Evolutionary conservation across 92 coral and sea anemone genomes (phyloP), one percentile per base, ranked within the genome.

Genomic region (Bergia puertoricense): DNA sequence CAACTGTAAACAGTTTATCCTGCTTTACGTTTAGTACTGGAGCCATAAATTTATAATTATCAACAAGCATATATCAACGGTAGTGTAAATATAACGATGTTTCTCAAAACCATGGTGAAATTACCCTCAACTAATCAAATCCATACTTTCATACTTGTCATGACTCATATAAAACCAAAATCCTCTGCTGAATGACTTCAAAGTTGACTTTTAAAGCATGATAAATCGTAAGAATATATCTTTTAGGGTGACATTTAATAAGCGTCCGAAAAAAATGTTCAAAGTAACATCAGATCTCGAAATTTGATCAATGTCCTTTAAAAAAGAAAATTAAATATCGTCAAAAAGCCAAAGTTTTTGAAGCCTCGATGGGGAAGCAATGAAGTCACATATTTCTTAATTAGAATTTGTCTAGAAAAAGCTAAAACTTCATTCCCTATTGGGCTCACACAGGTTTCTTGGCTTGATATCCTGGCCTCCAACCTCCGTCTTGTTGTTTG

Each of bases 401-500:
- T 80, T 38, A 57, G 18, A 57, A 37, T 7, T 38, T 66, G 22
- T 6, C 85, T 50, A 77, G 81, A 77, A 45, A 22, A 39, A 80
- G 48, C 16, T 13, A 54, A 79, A 51, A 37, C 16, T 36, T 80
- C 48, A 20, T 57, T 80, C 50, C 56, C 72, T 37, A 36, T 48
- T 54, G 62, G 11, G 50, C 8, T 56, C 85, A 80, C 62, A 6
- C 23, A 38, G 71, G 16, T 36, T 54, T 37, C 48, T 56, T 80
- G 85, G 57, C 57, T 80, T 80, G 13, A 56, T 8, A 30, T 46
- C 6, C 38, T 80, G 38, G 57, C 2, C 85, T 80, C 85, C 48
- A 37, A 39, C 72, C 72, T 15, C 36, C 72, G 57, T 38, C 85
- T 57, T 1, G 7, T 80, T 54, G 72, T 54, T 80, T 38, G 23